A percentile compares a stretch with the other conserved stretches of the same genome.
Conservation (phyloP, 1,140 invertebrate species). For the Drosophila punjabiensis region DNA sequence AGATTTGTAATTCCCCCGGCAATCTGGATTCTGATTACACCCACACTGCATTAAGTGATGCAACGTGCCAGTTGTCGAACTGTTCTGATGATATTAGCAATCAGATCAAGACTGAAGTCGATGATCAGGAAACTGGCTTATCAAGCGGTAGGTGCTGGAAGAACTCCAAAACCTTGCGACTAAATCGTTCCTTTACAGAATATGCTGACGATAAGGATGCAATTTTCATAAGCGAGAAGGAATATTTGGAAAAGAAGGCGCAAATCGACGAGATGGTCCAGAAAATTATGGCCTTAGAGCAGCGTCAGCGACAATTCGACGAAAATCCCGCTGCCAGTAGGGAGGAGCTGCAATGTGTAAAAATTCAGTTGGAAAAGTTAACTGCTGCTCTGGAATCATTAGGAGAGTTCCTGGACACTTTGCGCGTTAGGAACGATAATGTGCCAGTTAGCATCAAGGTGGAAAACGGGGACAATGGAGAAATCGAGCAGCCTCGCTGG, state of each 20-base stretch:
- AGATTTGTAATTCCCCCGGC: not conserved
- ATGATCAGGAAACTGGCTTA: not conserved
- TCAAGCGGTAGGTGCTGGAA: not conserved
- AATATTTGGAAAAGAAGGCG: slow-evolving; percentile 27
- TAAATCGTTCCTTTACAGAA: not conserved
- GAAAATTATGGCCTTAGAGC: slow-evolving; percentile 21
- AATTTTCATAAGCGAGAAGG: slow-evolving; percentile 27
- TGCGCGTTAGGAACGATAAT: slow-evolving; percentile 20
- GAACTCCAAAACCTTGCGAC: no score
- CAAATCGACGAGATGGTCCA: slow-evolving; percentile 34
- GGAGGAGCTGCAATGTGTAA: not conserved
- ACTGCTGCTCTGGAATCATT: slow-evolving; percentile 15
- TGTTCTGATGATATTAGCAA: not conserved
- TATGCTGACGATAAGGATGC: slow-evolving; percentile 34
- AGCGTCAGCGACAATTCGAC: slow-evolving; percentile 4
- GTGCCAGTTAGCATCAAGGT: not conserved
- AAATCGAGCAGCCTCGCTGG: slow-evolving; percentile 30
- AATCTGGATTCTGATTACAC: not conserved
- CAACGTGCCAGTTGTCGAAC: not conserved
- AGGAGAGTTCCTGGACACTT: slow-evolving; percentile 27
- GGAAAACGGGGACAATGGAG: not conserved
- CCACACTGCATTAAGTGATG: not conserved
- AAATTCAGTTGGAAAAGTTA: not conserved
- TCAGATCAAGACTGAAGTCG: not conserved
- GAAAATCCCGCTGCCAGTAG: not conserved